Evolutionary conservation across 2,888 invertebrate species (phyloP), one percentile per base, ranked within the genome.

Genomic region (Homarus gammarus): DNA sequence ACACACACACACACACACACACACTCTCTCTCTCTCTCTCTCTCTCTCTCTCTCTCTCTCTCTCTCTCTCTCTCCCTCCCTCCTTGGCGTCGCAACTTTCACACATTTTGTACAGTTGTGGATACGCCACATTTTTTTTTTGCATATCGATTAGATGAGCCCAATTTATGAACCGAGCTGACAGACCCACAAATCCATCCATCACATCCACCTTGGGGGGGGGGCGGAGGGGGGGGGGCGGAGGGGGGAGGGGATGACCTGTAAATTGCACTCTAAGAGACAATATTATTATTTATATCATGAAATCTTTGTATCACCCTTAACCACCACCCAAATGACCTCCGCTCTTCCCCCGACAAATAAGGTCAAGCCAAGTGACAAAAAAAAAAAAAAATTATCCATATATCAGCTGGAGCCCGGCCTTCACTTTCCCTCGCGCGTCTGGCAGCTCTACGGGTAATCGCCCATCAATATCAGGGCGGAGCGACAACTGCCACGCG

Each of bases 391-490:
- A n/a, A n/a, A 56, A 12, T 56, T 56, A 18, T 56, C 56, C 56
- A 56, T 56, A 56, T 56, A 56, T 56, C 56, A 56, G 12, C 56
- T 8, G 56, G 2, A 18, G 15, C 56, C n/a, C n/a, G n/a, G n/a
- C n/a, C n/a, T 18, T 56, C 15, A 56, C 56, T 38, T 36, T 22
- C 38, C 22, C 38, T 72, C 72, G 72, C 38, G 38, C 72, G 72
- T 31, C 72, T 72, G 72, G 72, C 72, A 72, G 36, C 72, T 33
- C 22, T 18, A 18, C 8, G n/a, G n/a, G n/a, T n/a, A 33, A 72
- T 72, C 72, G 38, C 38, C 72, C 38, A 38, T 72, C 72, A 72
- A 72, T 72, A 72, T 72, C 72, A 72, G 72, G 72, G 72, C 33
- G 72, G 72, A 72, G 36, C 72, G 72, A 72, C 72, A 72, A 72